Evolutionary conservation across 2,797 vertebrate species (phyloP).

Genomic region (Pogoniulus pusillus): DNA sequence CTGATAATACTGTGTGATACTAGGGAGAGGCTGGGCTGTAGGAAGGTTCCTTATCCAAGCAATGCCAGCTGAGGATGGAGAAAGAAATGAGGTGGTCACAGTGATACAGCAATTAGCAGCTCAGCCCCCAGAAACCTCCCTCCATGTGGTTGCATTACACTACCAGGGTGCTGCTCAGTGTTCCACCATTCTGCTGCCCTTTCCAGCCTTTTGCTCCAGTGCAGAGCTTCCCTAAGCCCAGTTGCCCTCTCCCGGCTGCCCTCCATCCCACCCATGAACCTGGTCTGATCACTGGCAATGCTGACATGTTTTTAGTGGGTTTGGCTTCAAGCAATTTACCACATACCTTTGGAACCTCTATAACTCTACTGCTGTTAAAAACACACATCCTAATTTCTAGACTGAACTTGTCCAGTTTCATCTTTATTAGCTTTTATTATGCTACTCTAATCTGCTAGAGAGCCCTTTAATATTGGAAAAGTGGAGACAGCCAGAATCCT

Average conservation of each 20-base stretch:
- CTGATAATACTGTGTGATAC: too few relatives aligned
- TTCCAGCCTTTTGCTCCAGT: not conserved
- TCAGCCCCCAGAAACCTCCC: not conserved
- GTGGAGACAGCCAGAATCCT: constrained; percentile 21
- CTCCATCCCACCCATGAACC: not conserved
- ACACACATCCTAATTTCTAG: constrained; percentile 6
- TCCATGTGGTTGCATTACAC: not conserved
- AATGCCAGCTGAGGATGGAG: not conserved
- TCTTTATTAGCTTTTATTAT: constrained; percentile 38
- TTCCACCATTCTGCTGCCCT: not conserved
- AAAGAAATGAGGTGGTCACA: not conserved
- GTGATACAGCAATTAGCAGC: not conserved
- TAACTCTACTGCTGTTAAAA: constrained; percentile 9
- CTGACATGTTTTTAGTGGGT: fast-evolving
- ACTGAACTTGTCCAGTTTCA: constrained; percentile 41
- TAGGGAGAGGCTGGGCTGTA: not conserved
- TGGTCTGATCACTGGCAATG: fast-evolving
- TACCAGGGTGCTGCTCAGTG: not conserved
- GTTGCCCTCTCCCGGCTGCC: not conserved
- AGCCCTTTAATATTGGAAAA: constrained; percentile 34
- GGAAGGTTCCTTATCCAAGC: not conserved
- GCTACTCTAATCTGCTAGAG: constrained; percentile 1
- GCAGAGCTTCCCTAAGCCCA: not conserved
- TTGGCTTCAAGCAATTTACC: not conserved
- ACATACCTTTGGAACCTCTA: not conserved